Conservation (phyloP, 2,888 invertebrate species). For the Aphodius granarius region DNA sequence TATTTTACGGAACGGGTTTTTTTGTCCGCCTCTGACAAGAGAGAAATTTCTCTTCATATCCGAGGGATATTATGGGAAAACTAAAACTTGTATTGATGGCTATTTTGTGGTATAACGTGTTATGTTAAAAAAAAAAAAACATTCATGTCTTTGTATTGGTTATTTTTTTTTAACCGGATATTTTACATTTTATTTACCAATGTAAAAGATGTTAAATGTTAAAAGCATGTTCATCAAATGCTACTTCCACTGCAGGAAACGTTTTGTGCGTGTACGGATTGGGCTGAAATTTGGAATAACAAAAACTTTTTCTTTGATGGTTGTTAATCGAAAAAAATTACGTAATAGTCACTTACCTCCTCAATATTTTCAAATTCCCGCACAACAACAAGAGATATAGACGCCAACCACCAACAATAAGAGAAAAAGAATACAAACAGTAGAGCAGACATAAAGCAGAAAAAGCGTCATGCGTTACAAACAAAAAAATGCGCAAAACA, state of each 20-base stretch:
- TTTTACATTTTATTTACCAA: too few species aligned
- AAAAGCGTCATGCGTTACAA: background rate
- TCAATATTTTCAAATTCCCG: slow-evolving; percentile 4
- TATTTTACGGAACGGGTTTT: slow-evolving; percentile 9
- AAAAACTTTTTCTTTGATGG: background rate
- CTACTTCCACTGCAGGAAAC: too few species aligned
- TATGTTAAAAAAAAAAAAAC: too few species aligned
- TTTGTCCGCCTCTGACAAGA: background rate
- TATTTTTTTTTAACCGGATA: too few species aligned
- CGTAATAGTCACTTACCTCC: background rate
- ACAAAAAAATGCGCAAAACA: background rate
- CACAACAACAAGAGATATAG: background rate
- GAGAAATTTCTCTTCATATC: background rate
- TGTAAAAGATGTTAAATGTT: too few species aligned
- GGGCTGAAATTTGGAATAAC: background rate
- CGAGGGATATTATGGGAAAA: too few species aligned
- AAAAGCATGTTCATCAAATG: too few species aligned
- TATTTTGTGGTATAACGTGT: too few species aligned
- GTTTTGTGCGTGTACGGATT: too few species aligned
- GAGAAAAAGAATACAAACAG: background rate
- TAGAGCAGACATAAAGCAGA: background rate
- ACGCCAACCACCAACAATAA: slow-evolving; percentile 1
- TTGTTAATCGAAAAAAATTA: background rate
- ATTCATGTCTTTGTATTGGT: too few species aligned
- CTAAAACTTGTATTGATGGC: too few species aligned